Conservation (phyloP, 2,113 vertebrate genomes). For the Hucho hucho region DNA sequence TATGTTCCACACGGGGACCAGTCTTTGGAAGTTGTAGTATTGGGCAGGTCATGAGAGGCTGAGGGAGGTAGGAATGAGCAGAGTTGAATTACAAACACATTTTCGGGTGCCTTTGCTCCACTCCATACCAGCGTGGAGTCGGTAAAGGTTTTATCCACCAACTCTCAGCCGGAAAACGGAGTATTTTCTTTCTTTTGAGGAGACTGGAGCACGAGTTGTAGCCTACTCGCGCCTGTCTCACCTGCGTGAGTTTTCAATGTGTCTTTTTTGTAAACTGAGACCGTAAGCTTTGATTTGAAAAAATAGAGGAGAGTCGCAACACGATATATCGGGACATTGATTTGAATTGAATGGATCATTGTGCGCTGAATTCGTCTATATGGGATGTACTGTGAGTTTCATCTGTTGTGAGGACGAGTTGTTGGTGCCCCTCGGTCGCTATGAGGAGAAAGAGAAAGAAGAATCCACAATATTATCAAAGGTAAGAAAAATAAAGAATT, state of each 20-base stretch:
- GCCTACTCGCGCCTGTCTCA: not conserved
- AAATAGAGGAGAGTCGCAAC: not conserved
- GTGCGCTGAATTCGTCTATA: not conserved
- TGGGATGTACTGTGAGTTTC: slow-evolving; percentile 54
- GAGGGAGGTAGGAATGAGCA: no score
- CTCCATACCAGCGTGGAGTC: no score
- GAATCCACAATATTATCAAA: not conserved
- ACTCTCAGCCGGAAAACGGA: no score
- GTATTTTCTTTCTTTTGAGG: not conserved
- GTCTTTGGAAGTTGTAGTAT: no score
- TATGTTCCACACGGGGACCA: no score
- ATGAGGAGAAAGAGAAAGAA: slow-evolving; percentile 14
- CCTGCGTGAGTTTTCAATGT: not conserved
- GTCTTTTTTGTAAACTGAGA: not conserved
- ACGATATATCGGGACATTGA: not conserved
- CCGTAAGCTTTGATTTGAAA: not conserved
- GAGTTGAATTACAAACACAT: no score
- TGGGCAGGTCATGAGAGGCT: no score
- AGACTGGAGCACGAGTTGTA: not conserved
- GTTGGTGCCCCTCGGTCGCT: slow-evolving; percentile 4
- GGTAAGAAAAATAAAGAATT: slow-evolving; percentile 5
- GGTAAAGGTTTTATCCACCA: no score
- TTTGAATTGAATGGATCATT: slow-evolving; percentile 16
- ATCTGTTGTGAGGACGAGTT: slow-evolving; percentile 49
- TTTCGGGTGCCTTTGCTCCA: no score